A percentile compares a stretch with the other conserved stretches of the same genome.
phyloP scores from a whole-genome alignment of 1,140 invertebrate species.

The Panagrolaimus sp. region DNA sequence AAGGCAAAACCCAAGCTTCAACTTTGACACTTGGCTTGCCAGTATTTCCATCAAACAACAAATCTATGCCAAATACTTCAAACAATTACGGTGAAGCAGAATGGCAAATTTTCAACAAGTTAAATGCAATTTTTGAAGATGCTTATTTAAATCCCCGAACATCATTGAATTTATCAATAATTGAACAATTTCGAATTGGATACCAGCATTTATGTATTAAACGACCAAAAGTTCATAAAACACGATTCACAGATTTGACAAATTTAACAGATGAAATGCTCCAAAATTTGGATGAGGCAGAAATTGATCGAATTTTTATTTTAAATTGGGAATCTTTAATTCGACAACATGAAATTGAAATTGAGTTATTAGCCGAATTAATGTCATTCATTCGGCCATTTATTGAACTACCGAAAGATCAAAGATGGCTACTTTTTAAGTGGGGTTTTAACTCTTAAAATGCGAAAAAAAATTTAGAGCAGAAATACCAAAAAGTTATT shows the following conservation, averaged over 20 bases:
- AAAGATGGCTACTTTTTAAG: slow-evolving; percentile 1
- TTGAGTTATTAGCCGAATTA: background rate
- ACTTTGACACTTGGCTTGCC: background rate
- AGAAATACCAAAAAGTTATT: too few relatives aligned
- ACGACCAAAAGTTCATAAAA: background rate
- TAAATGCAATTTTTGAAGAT: slow-evolving; percentile 12
- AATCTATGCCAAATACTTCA: background rate
- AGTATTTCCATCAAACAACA: background rate
- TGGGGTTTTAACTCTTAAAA: too few relatives aligned
- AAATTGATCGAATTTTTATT: too few relatives aligned
- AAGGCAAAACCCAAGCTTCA: background rate
- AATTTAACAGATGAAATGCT: background rate
- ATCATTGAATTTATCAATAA: background rate
- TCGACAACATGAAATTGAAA: background rate
- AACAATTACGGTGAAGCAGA: background rate
- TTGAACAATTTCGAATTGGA: slow-evolving; percentile 1
- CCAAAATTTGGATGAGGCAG: background rate
- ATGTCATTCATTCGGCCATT: slow-evolving; percentile 7
- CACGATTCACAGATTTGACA: background rate
- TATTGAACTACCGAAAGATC: background rate
- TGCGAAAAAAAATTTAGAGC: too few relatives aligned
- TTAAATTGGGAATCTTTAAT: background rate
- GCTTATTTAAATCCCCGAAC: background rate
- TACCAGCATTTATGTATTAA: background rate
- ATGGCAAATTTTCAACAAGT: background rate